Evolutionary conservation across 2,888 invertebrate species (phyloP), one percentile per base, ranked within the genome.

Genomic region (Pristionchus japonicus): DNA sequence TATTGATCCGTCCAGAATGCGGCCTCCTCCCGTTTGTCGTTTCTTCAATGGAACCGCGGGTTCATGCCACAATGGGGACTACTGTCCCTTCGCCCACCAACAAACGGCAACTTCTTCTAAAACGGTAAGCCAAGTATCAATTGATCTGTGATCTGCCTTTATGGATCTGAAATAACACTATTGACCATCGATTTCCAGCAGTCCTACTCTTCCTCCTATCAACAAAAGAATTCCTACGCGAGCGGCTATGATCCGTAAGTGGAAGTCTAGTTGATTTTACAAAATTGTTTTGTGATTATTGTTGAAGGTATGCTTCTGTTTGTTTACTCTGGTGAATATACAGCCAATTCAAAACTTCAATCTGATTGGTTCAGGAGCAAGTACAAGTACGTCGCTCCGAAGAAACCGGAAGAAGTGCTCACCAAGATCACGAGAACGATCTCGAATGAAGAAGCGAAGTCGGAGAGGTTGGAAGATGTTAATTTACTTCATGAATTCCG

Each of bases 321-420:
- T 74, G n/a, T n/a, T n/a, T n/a, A n/a, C n/a, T n/a, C n/a, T 70
- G 6, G 31, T 27, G 31, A 7, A n/a, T 17, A 6, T 57, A n/a
- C 23, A 57, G 27, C 31, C 2, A 3, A 34, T 13, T 37, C 43
- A 43, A 6, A 47, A 6, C 9, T 27, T 27, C 31, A 7, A 49
- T 3, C 11, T n/a, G 17, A 37, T 3, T 13, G 43, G 34, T 85
- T 0, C 64, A 85, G 85, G 40, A 85, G 31, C 9, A 61, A 64
- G 27, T 85, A 64, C 85, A 85, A 85, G 64, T 85, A 85, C 64
- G 85, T 85, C 2, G 85, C 85, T 31, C 85, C 85, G 57, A 85
- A 85, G 61, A 57, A 64, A 15, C 23, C 23, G n/a, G 85, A 85
- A 23, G 64, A 37, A 4, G 31, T 43, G 7, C 43, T 83, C 37